phyloP scores from a whole-genome alignment of 2,113 vertebrate species.

The Mandrillus leucophaeus region DNA sequence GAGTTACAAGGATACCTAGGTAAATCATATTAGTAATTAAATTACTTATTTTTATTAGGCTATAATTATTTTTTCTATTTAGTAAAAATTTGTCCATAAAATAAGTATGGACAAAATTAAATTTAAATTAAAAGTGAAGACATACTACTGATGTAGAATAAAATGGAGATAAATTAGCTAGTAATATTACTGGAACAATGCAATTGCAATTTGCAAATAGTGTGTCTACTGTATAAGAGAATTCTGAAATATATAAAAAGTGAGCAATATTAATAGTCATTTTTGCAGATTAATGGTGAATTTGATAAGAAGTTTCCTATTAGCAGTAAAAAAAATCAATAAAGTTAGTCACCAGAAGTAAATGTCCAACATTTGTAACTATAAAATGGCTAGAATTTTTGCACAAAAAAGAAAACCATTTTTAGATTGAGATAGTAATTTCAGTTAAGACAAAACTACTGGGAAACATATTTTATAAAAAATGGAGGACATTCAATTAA shows the following conservation, averaged over 20 bases:
- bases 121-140: not conserved
- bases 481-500: constrained; percentile 20
- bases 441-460: not conserved
- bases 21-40: not conserved
- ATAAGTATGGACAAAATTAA: not conserved
- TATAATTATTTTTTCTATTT: not conserved
- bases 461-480: not conserved
- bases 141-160: not conserved
- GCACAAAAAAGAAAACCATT: not conserved
- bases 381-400: not conserved
- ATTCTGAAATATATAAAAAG: not conserved
- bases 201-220: not conserved
- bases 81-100: not conserved
- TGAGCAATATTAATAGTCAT: not conserved
- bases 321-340: not conserved
- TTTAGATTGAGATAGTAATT: not conserved
- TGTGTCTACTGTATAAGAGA: not conserved
- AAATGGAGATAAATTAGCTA: not conserved
- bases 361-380: not conserved
- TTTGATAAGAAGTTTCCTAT: not conserved
- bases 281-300: not conserved
- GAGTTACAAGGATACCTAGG: not conserved
- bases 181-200: not conserved
- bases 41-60: not conserved
- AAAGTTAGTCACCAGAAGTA: not conserved